A percentile compares a stretch with the other conserved stretches of the same genome.
phyloP scores from a whole-genome alignment of 2,888 invertebrate genomes.

The Melieria crassipennis region DNA sequence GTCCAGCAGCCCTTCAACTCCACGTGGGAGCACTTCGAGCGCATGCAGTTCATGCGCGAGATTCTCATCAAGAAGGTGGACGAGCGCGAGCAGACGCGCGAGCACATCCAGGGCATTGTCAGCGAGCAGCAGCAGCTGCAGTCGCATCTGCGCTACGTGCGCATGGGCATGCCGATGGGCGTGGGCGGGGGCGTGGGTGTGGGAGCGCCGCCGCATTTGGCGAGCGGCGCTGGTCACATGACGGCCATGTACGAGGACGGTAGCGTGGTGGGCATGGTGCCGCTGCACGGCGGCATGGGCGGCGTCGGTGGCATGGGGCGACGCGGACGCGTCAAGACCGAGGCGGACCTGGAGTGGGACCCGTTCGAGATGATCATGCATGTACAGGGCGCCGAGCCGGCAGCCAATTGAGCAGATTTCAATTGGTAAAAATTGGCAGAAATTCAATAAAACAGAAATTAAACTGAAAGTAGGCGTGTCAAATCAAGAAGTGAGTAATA shows the following conservation, averaged over 20 bases:
- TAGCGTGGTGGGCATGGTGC: constrained; percentile 28
- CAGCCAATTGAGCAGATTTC: constrained; percentile 50
- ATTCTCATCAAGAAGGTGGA: constrained; percentile 58
- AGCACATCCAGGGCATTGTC: constrained; percentile 61
- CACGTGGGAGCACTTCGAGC: constrained; percentile 62
- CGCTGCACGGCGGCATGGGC: constrained; percentile 21
- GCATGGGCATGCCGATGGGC: constrained; percentile 37
- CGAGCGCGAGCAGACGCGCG: constrained; percentile 60
- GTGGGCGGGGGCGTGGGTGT: background rate
- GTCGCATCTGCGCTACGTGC: constrained; percentile 45
- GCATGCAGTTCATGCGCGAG: constrained; percentile 60
- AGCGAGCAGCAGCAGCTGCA: constrained; percentile 60
- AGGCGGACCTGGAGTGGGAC: constrained; percentile 60
- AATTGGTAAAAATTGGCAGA: too few relatives aligned
- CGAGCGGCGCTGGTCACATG: constrained; percentile 27
- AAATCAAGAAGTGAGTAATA: too few relatives aligned
- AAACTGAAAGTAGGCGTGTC: too few relatives aligned
- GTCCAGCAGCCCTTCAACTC: constrained; percentile 56
- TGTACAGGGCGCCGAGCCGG: constrained; percentile 57
- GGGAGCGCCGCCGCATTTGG: constrained; percentile 8
- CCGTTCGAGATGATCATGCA: constrained; percentile 62
- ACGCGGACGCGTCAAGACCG: constrained; percentile 55
- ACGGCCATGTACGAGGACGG: constrained; percentile 35
- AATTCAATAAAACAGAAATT: too few relatives aligned
- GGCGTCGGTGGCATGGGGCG: constrained; percentile 35